Percentiles rank a stretch among this genome's conserved stretches.
Evolutionary conservation across 2,797 vertebrate genomes (phyloP).

Genomic region (Lophotriccus pileatus): DNA sequence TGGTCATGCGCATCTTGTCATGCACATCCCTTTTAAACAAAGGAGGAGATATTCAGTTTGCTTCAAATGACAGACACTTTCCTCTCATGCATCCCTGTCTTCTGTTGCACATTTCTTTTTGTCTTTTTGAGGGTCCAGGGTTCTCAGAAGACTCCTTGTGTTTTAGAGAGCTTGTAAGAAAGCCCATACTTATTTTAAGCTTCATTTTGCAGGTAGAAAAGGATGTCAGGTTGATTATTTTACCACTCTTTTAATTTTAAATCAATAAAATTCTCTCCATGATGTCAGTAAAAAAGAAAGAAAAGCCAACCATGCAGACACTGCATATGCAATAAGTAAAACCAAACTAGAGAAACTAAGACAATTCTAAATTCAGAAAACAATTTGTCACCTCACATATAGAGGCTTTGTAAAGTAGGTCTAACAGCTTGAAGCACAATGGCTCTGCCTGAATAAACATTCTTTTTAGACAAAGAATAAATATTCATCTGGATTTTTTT

Average conservation of each 20-base stretch:
- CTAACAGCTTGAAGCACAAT: not conserved
- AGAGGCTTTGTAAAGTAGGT: not conserved
- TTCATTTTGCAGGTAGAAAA: constrained; percentile 3
- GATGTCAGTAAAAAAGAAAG: not conserved
- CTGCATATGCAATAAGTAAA: not conserved
- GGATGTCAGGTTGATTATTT: not conserved
- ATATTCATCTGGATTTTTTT: not conserved
- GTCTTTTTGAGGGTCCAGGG: not conserved
- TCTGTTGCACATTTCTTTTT: not conserved
- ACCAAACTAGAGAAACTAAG: not conserved
- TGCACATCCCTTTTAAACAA: not conserved
- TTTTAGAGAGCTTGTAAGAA: not conserved
- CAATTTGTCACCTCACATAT: not conserved
- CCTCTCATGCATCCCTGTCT: not conserved
- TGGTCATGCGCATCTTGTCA: not conserved
- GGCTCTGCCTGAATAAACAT: not conserved
- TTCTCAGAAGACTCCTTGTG: not conserved
- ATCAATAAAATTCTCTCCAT: not conserved
- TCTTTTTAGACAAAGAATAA: constrained; percentile 3
- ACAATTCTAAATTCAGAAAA: not conserved
- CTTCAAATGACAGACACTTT: not conserved
- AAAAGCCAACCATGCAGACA: not conserved
- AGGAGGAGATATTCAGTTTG: not conserved
- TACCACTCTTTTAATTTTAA: not conserved
- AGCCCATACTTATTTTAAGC: not conserved